Evolutionary conservation across 1,140 invertebrate genomes (phyloP), one percentile per base, ranked within the genome.

Genomic region (Drosophila bipectinata): DNA sequence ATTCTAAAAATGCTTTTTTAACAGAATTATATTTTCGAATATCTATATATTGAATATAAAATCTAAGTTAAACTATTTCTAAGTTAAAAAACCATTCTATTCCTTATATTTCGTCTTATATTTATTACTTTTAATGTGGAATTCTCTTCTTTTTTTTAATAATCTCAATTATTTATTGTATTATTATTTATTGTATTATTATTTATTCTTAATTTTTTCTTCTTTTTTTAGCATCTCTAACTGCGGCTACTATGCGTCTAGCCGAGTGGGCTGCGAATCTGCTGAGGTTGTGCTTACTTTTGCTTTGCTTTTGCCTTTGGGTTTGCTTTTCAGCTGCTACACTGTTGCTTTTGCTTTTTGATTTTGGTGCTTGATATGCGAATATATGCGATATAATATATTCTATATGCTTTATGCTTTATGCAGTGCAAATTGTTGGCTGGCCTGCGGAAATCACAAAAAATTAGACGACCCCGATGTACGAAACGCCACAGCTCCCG

Each of bases 371-470:
- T 37, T 37, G 2, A 30, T 30, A 30, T 8, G 8, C 8, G 28
- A 30, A 32, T 32, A 9, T 8, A 9, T 8, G 8, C 32, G 8
- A 32, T 32, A 32, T 32, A 8, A 10, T 37, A 4, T 59, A 45
- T 55, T 12, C 52, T 39, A 54, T 51, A 54, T 15, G 52, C 3
- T 49, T 6, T 41, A 14, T 39, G 48, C 28, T 44, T 66, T 53
- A n/a, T 63, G 77, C 76, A 79, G 54, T 79, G 79, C 79, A 83
- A 82, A 83, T 79, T 83, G 76, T 62, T 79, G 51, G 34, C 64
- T 81, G 72, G 45, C 63, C 66, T 88, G 67, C 83, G 83, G 83
- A 87, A 82, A 88, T 87, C 83, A 85, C 66, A 68, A 88, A 88
- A 67, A 88, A 79, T 85, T 82, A 80, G 81, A 52, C 82, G 49